A percentile compares a stretch with the other conserved stretches of the same genome.
Evolutionary conservation across 1,140 invertebrate species (phyloP).

Genomic region (Lordiphosa mommai): DNA sequence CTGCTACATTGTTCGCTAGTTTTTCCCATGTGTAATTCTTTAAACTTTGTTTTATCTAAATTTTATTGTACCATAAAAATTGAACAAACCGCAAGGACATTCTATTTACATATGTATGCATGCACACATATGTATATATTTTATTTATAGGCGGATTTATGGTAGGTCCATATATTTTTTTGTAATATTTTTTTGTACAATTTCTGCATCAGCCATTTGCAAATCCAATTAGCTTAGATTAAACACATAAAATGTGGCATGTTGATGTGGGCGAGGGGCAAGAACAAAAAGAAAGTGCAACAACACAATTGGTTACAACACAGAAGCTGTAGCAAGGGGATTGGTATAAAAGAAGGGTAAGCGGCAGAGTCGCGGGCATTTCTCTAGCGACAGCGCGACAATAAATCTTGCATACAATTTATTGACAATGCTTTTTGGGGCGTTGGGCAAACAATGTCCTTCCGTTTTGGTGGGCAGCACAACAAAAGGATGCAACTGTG

Average conservation of each 20-base stretch:
- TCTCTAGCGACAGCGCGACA: slow-evolving; percentile 45
- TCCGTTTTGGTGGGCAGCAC: slow-evolving; percentile 39
- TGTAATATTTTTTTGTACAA: slow-evolving; percentile 11
- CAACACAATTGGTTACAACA: slow-evolving; percentile 4
- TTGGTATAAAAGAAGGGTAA: no score
- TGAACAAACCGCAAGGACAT: slow-evolving; percentile 10
- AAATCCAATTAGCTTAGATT: slow-evolving; percentile 60
- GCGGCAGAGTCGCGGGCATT: slow-evolving; percentile 19
- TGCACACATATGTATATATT: slow-evolving; percentile 1
- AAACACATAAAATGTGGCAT: slow-evolving; percentile 38
- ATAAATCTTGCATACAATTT: slow-evolving; percentile 76
- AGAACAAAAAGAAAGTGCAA: slow-evolving; percentile 5
- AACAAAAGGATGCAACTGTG: slow-evolving; percentile 45
- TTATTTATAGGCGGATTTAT: slow-evolving; percentile 27
- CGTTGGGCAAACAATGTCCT: slow-evolving; percentile 69
- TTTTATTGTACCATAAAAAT: no score
- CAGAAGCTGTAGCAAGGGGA: background rate
- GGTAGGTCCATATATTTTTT: background rate
- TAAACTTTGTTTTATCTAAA: no score
- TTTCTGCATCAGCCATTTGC: slow-evolving; percentile 28
- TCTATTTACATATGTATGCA: background rate
- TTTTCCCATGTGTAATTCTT: no score
- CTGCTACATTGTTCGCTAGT: no score
- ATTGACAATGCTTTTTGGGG: slow-evolving; percentile 72
- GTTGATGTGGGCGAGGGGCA: no score